Percentiles rank a stretch among this genome's conserved stretches.
Conservation (phyloP, 2,888 invertebrate genomes). For the Stictocephala bisonia region DNA sequence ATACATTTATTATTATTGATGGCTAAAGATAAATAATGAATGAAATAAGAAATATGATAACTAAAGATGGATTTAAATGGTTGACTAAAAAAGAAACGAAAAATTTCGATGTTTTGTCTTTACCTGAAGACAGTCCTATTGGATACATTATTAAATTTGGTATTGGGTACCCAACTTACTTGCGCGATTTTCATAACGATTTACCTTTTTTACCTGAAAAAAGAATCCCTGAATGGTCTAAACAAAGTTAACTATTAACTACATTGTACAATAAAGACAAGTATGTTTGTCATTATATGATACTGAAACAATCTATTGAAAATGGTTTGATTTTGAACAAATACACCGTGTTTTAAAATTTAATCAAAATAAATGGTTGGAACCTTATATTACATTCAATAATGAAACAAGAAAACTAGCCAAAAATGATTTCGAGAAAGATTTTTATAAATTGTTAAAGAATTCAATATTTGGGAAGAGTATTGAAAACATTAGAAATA, state of each 20-base stretch:
- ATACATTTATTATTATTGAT: no score
- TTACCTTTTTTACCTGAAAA: constrained; percentile 38
- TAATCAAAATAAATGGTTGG: constrained; percentile 59
- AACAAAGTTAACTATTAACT: constrained; percentile 53
- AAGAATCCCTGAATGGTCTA: neutral
- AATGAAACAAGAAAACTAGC: constrained; percentile 37
- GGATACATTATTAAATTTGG: constrained; percentile 61
- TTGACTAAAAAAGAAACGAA: constrained; percentile 27
- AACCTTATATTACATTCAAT: constrained; percentile 57
- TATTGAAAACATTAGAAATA: constrained; percentile 41
- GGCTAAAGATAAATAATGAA: no score
- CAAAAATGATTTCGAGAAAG: constrained; percentile 50
- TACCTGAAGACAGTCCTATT: constrained; percentile 6
- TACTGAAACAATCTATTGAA: constrained; percentile 58
- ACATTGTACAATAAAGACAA: constrained; percentile 58
- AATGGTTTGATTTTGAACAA: constrained; percentile 60
- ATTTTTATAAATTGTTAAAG: constrained; percentile 54
- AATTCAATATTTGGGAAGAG: constrained; percentile 55
- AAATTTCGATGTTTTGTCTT: neutral
- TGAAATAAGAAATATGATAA: no score
- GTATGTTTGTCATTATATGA: constrained; percentile 60
- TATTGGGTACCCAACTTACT: constrained; percentile 42
- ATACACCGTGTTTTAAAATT: constrained; percentile 60
- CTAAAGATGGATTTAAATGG: constrained; percentile 60
- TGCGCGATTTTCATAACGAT: constrained; percentile 42